Evolutionary conservation across 2,888 invertebrate species (phyloP), one percentile per base, ranked within the genome.

Genomic region (Amblyteles armatorius): DNA sequence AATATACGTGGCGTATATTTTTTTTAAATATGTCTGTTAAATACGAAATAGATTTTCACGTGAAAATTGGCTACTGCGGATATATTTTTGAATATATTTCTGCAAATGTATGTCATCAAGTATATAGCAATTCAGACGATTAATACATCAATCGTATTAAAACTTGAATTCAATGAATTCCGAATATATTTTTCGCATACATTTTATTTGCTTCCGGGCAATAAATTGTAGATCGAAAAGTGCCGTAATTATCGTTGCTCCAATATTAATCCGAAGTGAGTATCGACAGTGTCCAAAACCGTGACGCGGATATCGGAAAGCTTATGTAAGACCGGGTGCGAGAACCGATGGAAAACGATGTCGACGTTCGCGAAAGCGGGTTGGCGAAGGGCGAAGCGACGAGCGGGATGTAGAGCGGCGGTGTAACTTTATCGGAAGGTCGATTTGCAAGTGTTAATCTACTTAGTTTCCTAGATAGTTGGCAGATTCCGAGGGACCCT

Each of bases 391-490:
- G 33, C 36, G 33, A 29, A 13, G 22, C 36, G 57, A 44, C 11
- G 33, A 63, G 3, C 55, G n/a, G 33, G 36, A 67, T 48, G n/a
- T 22, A 52, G 52, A 40, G 36, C 26, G 60, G 57, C n/a, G 19
- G 65, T 19, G 50, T 36, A 67, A 76, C 19, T 68, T 52, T 52
- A 68, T 33, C 65, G 55, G 57, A 69, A 74, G 84, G 79, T 79
- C 84, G 73, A 82, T 84, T 84, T 79, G 74, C 84, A 76, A 84
- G 79, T 82, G 79, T 65, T 79, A 84, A 79, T 84, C 71, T 67
- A 82, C 65, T 79, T 76, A 84, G 81, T 84, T 82, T 67, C 50
- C 65, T 79, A 79, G 82, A 71, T 84, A 69, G 78, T 78, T 79
- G 74, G 69, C 69, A 57, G 69, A 78, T 81, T 73, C 73, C 48